Conservation (phyloP, 2,888 invertebrate genomes). For the Falcaria lacertinaria region DNA sequence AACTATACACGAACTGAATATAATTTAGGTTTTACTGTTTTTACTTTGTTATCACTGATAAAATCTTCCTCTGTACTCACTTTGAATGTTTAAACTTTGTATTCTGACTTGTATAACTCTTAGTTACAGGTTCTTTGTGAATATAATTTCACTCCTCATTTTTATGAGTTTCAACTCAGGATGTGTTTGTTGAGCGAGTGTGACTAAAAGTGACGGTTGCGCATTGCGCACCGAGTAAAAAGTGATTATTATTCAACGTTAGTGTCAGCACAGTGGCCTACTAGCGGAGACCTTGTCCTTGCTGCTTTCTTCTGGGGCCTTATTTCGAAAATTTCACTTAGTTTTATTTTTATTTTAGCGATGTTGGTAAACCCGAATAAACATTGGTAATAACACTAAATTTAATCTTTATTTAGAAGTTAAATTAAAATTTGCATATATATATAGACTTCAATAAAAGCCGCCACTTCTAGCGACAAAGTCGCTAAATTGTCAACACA, state of each 20-base stretch:
- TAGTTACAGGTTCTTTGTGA: background rate
- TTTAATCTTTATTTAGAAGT: no score
- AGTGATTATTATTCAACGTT: slow-evolving; percentile 6
- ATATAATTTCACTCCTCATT: background rate
- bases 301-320: slow-evolving; percentile 48
- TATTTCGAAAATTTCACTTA: slow-evolving; percentile 14
- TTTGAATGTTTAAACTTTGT: background rate
- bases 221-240: slow-evolving; percentile 6
- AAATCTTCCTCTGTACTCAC: no score
- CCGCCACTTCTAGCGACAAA: no score
- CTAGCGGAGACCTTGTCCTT: slow-evolving; percentile 56
- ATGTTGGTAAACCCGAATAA: no score
- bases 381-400: no score
- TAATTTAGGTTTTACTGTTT: no score
- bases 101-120: no score
- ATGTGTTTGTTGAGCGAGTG: slow-evolving; percentile 7
- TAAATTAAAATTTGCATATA: no score
- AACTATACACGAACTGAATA: no score
- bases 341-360: slow-evolving; percentile 13
- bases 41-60: no score
- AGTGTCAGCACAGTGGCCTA: slow-evolving; percentile 48
- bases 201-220: slow-evolving; percentile 8
- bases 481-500: no score
- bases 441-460: no score
- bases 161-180: slow-evolving; percentile 4